Percentiles rank a stretch among this genome's conserved stretches.
These are phyloP conservation scores for Nasonovia ribisnigri DNA, from an alignment of 2,888 invertebrate species.

Conservation along the genomic window DNA sequence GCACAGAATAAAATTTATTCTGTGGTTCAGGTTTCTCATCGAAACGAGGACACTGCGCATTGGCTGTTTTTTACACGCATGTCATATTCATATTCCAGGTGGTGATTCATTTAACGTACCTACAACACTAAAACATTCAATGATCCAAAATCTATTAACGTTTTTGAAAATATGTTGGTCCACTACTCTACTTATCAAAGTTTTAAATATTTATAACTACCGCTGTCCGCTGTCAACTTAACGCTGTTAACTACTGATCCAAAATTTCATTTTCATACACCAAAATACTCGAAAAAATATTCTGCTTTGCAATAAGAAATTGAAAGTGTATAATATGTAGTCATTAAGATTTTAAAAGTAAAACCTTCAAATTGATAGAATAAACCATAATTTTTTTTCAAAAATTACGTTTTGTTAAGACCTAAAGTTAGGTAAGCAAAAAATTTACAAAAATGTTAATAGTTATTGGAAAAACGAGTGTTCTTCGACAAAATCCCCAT, in stretches of 20 bases:
- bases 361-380: background rate
- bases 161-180: background rate
- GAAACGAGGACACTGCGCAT: background rate
- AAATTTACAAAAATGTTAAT: background rate
- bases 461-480: background rate
- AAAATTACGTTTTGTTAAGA: background rate
- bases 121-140: background rate
- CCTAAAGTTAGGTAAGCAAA: background rate
- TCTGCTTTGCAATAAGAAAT: background rate
- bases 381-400: background rate
- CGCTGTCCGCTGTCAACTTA: background rate
- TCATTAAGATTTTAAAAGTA: background rate
- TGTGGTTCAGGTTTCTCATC: background rate
- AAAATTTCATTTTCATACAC: background rate
- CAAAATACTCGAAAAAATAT: background rate
- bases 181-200: background rate
- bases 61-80: background rate
- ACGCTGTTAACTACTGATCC: background rate
- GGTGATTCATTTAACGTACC: background rate
- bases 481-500: background rate
- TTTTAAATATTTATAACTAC: background rate
- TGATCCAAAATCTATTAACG: background rate
- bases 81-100: background rate
- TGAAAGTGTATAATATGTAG: background rate
- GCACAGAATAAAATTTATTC: background rate